A percentile compares a stretch with the other conserved stretches of the same genome.
phyloP scores from a whole-genome alignment of 2,113 vertebrate genomes.

The Bubalus kerabau region DNA sequence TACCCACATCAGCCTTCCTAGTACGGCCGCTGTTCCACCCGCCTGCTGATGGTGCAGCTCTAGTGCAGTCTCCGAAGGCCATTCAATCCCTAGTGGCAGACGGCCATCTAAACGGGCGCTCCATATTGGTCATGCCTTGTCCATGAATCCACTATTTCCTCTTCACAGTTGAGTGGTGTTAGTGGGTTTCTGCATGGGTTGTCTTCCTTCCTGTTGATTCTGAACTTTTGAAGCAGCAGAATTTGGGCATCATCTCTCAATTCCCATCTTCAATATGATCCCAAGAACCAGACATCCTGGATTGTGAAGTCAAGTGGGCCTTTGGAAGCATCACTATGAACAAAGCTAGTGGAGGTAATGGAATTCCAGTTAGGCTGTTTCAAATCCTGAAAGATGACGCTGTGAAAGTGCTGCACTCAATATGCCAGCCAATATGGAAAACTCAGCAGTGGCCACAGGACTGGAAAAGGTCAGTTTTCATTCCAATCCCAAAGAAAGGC shows the following conservation, averaged over 20 bases:
- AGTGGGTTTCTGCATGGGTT: neutral
- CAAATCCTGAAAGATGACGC: too few relatives aligned
- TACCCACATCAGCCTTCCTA: accelerated
- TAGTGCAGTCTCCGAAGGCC: neutral
- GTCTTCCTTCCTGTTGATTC: neutral
- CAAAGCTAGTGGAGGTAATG: too few relatives aligned
- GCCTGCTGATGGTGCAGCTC: neutral
- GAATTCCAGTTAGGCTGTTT: too few relatives aligned
- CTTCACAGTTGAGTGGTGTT: neutral
- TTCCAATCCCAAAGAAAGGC: too few relatives aligned
- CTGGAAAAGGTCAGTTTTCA: too few relatives aligned
- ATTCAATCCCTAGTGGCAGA: too few relatives aligned
- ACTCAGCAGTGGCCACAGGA: too few relatives aligned
- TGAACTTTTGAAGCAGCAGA: neutral
- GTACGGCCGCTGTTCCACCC: neutral
- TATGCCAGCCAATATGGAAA: too few relatives aligned
- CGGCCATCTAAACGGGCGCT: neutral
- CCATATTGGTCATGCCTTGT: accelerated
- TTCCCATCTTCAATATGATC: neutral
- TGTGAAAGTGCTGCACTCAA: too few relatives aligned
- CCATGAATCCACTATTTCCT: neutral
- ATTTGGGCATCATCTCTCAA: neutral
- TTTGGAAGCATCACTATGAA: too few relatives aligned
- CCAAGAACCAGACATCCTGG: too few relatives aligned
- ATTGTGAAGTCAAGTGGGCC: too few relatives aligned